phyloP scores from a whole-genome alignment of 2,797 vertebrate species.

The Pteronotus mesoamericanus region DNA sequence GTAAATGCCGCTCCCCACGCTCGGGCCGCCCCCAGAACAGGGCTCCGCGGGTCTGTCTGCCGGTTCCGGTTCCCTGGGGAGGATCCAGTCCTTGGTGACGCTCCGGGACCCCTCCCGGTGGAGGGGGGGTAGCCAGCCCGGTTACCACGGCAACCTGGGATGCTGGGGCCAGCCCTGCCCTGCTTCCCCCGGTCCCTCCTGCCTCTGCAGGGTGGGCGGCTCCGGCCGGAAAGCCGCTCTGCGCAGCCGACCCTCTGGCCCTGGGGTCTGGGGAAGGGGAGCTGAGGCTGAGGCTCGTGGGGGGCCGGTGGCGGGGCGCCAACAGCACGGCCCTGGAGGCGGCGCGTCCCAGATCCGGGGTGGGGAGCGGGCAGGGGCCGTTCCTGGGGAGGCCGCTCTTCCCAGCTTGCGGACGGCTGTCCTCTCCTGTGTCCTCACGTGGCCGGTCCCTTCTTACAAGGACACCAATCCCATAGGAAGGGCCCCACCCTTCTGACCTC shows the following conservation, averaged over 20 bases:
- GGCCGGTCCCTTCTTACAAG: background rate
- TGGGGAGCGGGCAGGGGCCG: accelerated
- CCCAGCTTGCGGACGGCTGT: accelerated
- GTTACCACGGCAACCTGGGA: slow-evolving; percentile 45
- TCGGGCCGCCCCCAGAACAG: background rate
- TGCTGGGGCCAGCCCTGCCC: background rate
- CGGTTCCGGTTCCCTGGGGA: accelerated
- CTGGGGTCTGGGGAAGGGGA: accelerated
- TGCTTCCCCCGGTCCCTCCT: background rate
- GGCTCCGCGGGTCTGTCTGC: background rate
- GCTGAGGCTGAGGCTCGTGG: accelerated
- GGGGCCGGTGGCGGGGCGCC: too few species aligned
- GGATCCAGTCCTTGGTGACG: background rate
- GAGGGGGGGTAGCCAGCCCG: background rate
- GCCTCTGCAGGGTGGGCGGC: accelerated
- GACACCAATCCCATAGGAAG: accelerated
- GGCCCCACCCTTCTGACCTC: background rate
- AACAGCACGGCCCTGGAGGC: background rate
- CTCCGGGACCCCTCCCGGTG: background rate
- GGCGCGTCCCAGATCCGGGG: accelerated
- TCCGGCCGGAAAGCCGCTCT: background rate
- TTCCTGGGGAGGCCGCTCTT: accelerated
- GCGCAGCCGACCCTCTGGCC: accelerated
- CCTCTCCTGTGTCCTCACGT: accelerated
- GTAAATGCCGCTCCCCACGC: background rate